A percentile compares a stretch with the other conserved stretches of the same genome.
Evolutionary conservation across 35 echinoderm and acorn worm genomes (phyloP).

Genomic region (Lytechinus variegatus): DNA sequence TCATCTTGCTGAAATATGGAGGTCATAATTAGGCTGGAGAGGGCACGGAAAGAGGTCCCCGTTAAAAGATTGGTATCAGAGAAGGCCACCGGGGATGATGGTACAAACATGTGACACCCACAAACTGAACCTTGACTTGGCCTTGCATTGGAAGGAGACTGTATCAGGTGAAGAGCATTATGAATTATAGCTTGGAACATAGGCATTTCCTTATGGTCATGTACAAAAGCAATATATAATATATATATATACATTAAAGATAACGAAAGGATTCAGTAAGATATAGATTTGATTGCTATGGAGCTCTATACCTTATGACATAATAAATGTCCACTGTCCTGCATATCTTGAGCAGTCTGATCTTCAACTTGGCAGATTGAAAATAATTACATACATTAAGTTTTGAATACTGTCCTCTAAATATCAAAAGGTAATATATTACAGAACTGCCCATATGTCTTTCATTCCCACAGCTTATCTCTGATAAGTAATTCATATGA

Average conservation of each 20-base stretch:
- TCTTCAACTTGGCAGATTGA: neutral
- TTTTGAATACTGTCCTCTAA: neutral
- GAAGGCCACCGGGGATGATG: neutral
- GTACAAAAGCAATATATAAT: too few species aligned
- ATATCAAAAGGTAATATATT: too few species aligned
- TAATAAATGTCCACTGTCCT: neutral
- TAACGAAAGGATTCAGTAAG: neutral
- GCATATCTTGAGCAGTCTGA: neutral
- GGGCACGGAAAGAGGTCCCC: neutral
- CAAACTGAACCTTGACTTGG: neutral
- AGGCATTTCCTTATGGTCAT: neutral
- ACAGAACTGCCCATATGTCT: too few species aligned
- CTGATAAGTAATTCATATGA: too few species aligned
- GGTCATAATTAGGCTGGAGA: conserved; percentile 33
- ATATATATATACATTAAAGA: neutral
- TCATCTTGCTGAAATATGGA: conserved; percentile 39
- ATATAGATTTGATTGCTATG: neutral
- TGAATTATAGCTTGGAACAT: neutral
- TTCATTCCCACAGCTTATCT: too few species aligned
- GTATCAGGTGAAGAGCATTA: neutral
- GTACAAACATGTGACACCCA: neutral
- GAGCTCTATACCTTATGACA: neutral
- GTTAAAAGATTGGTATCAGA: conserved; percentile 2
- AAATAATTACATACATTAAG: neutral
- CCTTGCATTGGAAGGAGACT: neutral